Evolutionary conservation across 2,888 invertebrate genomes (phyloP), one percentile per base, ranked within the genome.

Genomic region (Agrotis puta): DNA sequence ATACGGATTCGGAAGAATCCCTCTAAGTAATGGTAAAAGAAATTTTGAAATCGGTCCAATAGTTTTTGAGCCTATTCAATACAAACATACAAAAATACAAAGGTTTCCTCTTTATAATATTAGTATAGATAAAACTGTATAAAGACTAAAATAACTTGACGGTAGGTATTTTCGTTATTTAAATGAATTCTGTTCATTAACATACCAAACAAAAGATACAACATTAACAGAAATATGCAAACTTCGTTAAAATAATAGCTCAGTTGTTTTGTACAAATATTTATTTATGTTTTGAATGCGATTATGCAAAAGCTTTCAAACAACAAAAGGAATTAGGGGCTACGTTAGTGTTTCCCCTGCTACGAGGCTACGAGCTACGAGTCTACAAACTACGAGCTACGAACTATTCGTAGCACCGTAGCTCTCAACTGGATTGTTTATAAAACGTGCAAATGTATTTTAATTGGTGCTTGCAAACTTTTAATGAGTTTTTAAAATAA

Each of bases 291-390:
- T 85, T 84, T 78, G 74, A 87, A 88, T 84, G 85, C 83, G 77
- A 87, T 87, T 88, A 88, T 85, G 88, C 84, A 86, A 86, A 87
- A 77, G 77, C 79, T 77, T 75, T 72, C 79, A 72, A 80, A 70
- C 76, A 82, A 87, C 87, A 85, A 87, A 85, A 85, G 84, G 85
- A 87, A 85, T 85, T 84, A 84, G 77, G 70, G 33, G 66, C 76
- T 81, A 75, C 83, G 82, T 69, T 77, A 69, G 72, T 80, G 68
- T 81, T 83, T 73, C 67, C 76, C 66, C 20, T 57, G 82, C 77
- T 71, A 77, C 81, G 70, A 68, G 76, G 77, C 77, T 71, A 74
- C 76, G 69, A 68, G 74, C 79, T 83, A 81, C 85, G 84, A 85
- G 85, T 33, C 81, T 53, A 53, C 24, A 24, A 24, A n/a, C 33